Percentiles rank a stretch among this genome's conserved stretches.
phyloP scores from a whole-genome alignment of 2,888 invertebrate species.

The Brachynemurus nebulosus region DNA sequence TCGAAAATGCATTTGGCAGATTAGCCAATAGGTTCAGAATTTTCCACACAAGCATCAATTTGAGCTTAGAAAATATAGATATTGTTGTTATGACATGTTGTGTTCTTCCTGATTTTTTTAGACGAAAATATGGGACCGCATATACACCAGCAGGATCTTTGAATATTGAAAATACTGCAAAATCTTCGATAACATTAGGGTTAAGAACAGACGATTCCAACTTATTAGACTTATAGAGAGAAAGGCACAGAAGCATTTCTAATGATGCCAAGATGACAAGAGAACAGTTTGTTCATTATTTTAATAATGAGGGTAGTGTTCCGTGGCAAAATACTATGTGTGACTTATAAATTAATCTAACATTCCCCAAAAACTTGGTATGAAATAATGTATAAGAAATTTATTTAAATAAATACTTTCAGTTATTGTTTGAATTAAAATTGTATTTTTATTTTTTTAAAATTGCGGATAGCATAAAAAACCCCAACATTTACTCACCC shows the following conservation, averaged over 20 bases:
- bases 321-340: neutral
- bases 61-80: constrained; percentile 18
- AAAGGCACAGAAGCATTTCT: too few species aligned
- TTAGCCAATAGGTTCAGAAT: constrained; percentile 25
- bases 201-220: too few species aligned
- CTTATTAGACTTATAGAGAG: too few species aligned
- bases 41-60: constrained; percentile 23
- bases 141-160: neutral
- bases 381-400: too few species aligned
- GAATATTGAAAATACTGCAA: neutral
- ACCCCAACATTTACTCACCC: too few species aligned
- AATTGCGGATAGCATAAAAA: too few species aligned
- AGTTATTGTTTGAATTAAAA: too few species aligned
- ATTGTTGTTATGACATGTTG: constrained; percentile 22
- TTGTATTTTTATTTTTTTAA: too few species aligned
- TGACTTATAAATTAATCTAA: too few species aligned
- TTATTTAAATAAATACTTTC: too few species aligned
- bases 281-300: neutral
- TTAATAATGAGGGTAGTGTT: neutral
- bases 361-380: too few species aligned
- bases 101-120: constrained; percentile 17
- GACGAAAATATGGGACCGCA: constrained; percentile 1
- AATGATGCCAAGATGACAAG: neutral
- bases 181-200: neutral
- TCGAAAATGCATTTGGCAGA: constrained; percentile 23